Conservation (phyloP, 2,888 invertebrate species). For the Limnephilus auricula region DNA sequence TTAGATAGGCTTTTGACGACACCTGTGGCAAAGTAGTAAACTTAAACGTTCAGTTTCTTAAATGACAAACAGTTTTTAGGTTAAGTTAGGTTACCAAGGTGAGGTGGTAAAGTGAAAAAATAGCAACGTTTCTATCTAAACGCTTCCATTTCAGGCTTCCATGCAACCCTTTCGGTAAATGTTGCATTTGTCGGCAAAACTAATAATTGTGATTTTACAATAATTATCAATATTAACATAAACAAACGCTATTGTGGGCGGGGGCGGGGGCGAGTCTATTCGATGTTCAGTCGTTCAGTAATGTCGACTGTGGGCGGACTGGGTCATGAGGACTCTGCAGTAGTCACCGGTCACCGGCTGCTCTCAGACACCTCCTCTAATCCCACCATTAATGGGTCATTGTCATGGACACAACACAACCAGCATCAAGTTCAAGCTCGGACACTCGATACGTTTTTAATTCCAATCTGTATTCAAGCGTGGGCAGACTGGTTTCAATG, state of each 20-base stretch:
- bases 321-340: conserved; percentile 11
- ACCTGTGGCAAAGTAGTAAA: too few species aligned
- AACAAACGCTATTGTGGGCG: conserved; percentile 7
- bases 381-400: neutral
- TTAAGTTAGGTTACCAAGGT: too few species aligned
- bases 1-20: too few species aligned
- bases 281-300: neutral
- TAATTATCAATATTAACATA: neutral
- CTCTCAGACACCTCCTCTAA: neutral
- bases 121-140: too few species aligned
- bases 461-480: conserved; percentile 7
- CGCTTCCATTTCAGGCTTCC: too few species aligned
- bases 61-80: too few species aligned
- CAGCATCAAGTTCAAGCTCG: neutral
- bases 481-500: neutral
- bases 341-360: neutral
- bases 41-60: too few species aligned
- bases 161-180: too few species aligned
- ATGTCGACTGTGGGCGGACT: conserved; percentile 25
- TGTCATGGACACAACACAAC: conserved; percentile 22
- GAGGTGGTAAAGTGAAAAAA: too few species aligned
- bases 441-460: conserved; percentile 4
- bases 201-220: neutral
- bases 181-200: too few species aligned
- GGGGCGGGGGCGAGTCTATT: conserved; percentile 5